Percentiles rank a stretch among this genome's conserved stretches.
phyloP scores from a whole-genome alignment of 64 coral and sea anemone species.

The Montipora cactus region DNA sequence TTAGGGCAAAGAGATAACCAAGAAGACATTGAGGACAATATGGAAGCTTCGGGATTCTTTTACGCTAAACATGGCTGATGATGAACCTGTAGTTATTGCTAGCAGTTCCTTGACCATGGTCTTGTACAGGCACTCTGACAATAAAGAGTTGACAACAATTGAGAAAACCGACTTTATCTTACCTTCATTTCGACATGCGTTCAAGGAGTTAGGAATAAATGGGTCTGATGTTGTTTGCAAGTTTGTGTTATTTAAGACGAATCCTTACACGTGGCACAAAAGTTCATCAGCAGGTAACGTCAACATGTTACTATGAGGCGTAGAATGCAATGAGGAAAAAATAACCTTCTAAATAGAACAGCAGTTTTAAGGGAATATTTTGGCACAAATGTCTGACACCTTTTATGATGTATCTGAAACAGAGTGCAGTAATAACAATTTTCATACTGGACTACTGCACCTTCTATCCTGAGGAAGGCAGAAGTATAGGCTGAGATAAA shows the following conservation, averaged over 20 bases:
- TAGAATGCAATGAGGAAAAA: too few relatives aligned
- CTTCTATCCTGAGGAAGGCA: too few relatives aligned
- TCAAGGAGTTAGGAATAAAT: not conserved
- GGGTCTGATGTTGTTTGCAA: not conserved
- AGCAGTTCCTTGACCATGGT: conserved; percentile 23
- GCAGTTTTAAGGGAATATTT: too few relatives aligned
- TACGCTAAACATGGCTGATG: conserved; percentile 21
- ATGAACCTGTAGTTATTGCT: conserved; percentile 28
- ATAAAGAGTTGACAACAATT: not conserved
- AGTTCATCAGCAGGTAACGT: not conserved
- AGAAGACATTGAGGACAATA: conserved; percentile 37
- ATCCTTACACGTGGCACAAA: conserved; percentile 24
- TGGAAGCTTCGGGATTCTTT: conserved; percentile 43
- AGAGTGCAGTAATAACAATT: too few relatives aligned
- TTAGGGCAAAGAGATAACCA: conserved; percentile 44
- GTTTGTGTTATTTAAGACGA: conserved; percentile 20
- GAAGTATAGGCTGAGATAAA: too few relatives aligned
- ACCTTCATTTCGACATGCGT: not conserved
- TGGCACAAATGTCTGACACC: too few relatives aligned
- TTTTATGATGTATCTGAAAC: too few relatives aligned
- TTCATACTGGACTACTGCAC: too few relatives aligned
- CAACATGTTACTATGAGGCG: too few relatives aligned
- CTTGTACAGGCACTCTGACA: conserved; percentile 6
- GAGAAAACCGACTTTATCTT: not conserved
- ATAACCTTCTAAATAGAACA: too few relatives aligned